Conservation (phyloP, 2,888 invertebrate genomes). For the Cephus pulcher region DNA sequence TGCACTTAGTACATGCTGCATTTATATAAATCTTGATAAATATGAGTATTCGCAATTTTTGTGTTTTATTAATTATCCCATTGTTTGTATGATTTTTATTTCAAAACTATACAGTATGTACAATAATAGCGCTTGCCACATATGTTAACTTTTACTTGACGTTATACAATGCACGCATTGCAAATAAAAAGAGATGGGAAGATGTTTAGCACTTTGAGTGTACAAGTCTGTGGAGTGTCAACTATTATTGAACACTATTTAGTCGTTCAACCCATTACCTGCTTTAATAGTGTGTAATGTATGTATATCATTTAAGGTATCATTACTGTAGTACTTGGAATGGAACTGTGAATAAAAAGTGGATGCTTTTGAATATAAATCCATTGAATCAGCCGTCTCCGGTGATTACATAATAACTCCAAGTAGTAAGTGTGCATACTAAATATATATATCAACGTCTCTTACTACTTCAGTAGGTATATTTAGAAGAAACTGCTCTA, state of each 20-base stretch:
- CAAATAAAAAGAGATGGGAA: not conserved
- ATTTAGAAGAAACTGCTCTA: not conserved
- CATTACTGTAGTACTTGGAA: not conserved
- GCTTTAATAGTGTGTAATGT: not conserved
- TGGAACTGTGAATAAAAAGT: not conserved
- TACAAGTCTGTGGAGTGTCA: not conserved
- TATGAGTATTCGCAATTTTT: not conserved
- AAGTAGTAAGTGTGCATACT: not conserved
- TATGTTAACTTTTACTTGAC: not conserved
- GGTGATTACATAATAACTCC: not conserved
- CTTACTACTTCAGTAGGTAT: not conserved
- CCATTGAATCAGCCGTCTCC: not conserved
- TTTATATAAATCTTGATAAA: not conserved
- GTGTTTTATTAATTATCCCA: not conserved
- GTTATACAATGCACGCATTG: not conserved
- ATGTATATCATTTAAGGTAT: not conserved
- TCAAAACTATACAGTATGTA: not conserved
- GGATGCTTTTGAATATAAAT: not conserved
- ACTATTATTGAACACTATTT: not conserved
- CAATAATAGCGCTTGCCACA: not conserved
- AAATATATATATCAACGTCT: not conserved
- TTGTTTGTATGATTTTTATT: not conserved
- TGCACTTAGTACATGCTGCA: not conserved
- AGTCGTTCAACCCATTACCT: not conserved
- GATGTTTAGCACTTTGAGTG: not conserved